These are phyloP conservation scores for Unio delphinus DNA, from an alignment of 2,888 invertebrate species.

Conservation along the genomic window DNA sequence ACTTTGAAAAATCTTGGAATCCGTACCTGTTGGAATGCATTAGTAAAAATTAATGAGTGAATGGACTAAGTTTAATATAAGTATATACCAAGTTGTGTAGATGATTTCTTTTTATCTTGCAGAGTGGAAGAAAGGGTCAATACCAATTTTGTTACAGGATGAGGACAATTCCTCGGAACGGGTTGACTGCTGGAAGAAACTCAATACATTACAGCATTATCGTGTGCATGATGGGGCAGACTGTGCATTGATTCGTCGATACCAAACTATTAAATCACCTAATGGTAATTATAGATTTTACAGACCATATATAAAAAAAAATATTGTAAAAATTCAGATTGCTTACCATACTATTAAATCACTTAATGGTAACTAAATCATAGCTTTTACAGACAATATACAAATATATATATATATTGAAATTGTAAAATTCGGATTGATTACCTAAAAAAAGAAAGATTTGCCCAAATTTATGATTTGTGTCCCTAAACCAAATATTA, in stretches of 20 bases:
- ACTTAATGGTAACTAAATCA: slow-evolving; percentile 47
- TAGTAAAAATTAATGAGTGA: no score
- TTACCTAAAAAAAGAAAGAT: no score
- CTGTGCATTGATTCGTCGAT: slow-evolving; percentile 93
- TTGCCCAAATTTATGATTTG: no score
- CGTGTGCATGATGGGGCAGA: slow-evolving; percentile 91
- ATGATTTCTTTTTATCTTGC: slow-evolving; percentile 13
- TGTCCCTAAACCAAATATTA: no score
- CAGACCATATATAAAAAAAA: background rate
- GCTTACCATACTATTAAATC: slow-evolving; percentile 74
- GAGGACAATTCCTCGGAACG: slow-evolving; percentile 96
- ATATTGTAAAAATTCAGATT: background rate
- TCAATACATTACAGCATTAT: slow-evolving; percentile 98
- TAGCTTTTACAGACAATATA: background rate
- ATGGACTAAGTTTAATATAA: no score
- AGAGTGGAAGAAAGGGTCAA: slow-evolving; percentile 69
- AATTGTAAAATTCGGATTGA: background rate
- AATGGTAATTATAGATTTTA: slow-evolving; percentile 41
- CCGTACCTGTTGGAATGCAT: no score
- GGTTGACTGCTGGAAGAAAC: slow-evolving; percentile 94
- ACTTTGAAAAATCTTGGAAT: no score
- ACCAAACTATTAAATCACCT: slow-evolving; percentile 72
- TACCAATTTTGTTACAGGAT: slow-evolving; percentile 92
- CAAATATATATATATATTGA: background rate
- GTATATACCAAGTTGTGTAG: background rate